Base-by-base conservation (phyloP, 2,113 vertebrate genomes). In the Telmatochromis bifrenatus region DNA sequence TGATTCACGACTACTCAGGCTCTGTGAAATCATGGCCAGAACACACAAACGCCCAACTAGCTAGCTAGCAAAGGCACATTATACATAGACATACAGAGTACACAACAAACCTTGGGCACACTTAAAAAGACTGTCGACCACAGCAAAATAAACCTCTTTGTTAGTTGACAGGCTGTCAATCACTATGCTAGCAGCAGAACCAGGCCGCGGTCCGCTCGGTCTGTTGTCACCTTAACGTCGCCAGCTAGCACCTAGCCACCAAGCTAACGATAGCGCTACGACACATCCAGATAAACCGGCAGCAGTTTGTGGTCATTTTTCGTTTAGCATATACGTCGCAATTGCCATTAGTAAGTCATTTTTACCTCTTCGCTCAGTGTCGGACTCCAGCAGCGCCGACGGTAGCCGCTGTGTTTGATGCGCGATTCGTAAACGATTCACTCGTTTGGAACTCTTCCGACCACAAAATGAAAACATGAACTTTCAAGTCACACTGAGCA, bases 351-450 rank as follows among this genome's bases (percentile, higher is more conserved):
- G 28, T 5, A 10, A 86, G 70, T 79, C 4, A 4, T 33, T 80
- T 62, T 82, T 85, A 23, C 58, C 96, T 96, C 91, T 93, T 88
- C 88, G 88, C 86, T 90, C 56, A 39, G 87, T 56, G 93, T 88
- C 79, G 85, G 94, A 85, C 89, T 92, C 87, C 87, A 53, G 83
- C 90, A 53, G 87, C 39, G 84, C 17, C 11, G 94, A 90, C 87
- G n/a, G 55, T 35, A 51, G 88, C 88, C 84, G 42, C 88, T 37
- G 87, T 12, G 54, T 54, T 39, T 14, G 11, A 45, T 88, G 91
- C 5, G 88, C 45, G 9, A 28, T 3, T 2, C 35, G 7, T 6
- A 1, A 54, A 89, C 55, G 90, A 89, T 54, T 45, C 49, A 42
- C 21, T 1, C 33, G 9, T 68, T 87, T 77, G 4, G 49, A 84